Conservation (phyloP, 1,140 invertebrate genomes). For the Globodera rostochiensis region DNA sequence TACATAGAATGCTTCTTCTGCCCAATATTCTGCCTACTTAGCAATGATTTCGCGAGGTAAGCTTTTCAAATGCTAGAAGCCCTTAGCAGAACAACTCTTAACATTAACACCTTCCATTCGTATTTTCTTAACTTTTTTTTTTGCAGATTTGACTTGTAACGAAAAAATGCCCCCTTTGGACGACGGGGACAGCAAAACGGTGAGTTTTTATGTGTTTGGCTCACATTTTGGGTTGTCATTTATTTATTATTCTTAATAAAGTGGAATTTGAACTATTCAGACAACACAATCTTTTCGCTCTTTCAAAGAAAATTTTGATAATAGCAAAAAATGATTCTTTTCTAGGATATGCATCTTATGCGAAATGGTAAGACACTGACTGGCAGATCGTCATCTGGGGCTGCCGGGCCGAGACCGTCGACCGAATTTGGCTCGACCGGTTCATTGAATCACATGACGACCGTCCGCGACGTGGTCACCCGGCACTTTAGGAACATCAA, state of each 20-base stretch:
- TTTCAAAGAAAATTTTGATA: background rate
- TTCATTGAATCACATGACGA: constrained; percentile 33
- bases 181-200: constrained; percentile 32
- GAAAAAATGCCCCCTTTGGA: constrained; percentile 41
- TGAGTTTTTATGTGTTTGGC: background rate
- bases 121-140: constrained; percentile 1
- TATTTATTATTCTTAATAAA: background rate
- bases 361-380: background rate
- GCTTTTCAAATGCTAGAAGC: background rate
- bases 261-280: background rate
- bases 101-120: background rate
- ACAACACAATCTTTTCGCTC: background rate
- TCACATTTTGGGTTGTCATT: background rate
- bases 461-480: constrained; percentile 37
- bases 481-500: constrained; percentile 21
- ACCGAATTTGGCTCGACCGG: constrained; percentile 3
- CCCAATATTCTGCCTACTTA: constrained; percentile 9
- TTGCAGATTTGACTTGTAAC: constrained; percentile 36
- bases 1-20: background rate
- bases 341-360: background rate
- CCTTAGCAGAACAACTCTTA: background rate
- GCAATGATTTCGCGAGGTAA: constrained; percentile 27
- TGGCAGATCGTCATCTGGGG: background rate
- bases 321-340: background rate
- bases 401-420: background rate